Base-by-base conservation (phyloP, 1,140 invertebrate species). In the Aphis craccivora region DNA sequence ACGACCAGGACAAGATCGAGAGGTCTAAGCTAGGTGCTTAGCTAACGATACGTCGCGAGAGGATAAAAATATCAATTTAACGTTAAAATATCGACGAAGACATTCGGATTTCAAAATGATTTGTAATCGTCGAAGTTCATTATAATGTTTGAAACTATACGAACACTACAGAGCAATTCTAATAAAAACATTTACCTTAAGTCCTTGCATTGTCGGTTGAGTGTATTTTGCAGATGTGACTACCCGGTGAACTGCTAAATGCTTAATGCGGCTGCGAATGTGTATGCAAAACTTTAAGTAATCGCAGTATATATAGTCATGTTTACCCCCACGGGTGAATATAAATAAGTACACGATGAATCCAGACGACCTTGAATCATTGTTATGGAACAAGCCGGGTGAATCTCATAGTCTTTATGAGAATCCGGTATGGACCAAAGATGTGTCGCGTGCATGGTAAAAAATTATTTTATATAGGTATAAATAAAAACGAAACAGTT, bases 361-460 rank as follows among this genome's bases (percentile, higher is more conserved):
- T 89, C 87, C 48, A 37, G 87, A 53, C 87, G n/a, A 89, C 87
- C 87, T 89, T 37, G 87, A 40, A 53, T 51, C 48, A 35, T 89
- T 51, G 37, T 48, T n/a, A 88, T 48, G 43, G 86, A 88, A 45
- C 45, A 88, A 2, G 86, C n/a, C 30, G 86, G n/a, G 86, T 48
- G 86, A 48, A 88, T 88, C 86, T 43, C 40, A 30, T 30, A 45
- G 55, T 23, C 37, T 43, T 25, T 81, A 45, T 11, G 18, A n/a
- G 60, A 76, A 76, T 76, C 60, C 60, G 60, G 60, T 76, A 76
- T 76, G 60, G 60, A 76, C 30, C 60, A 35, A n/a, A 76, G 60
- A 76, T n/a, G 11, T 76, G 60, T 76, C 30, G 60, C 60, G 60
- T 76, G n/a, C 48, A 51, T 14, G 60, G 30, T 18, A n/a, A 14